Percentiles rank a stretch among this genome's conserved stretches.
These are phyloP conservation scores for Darevskia mixta DNA, from an alignment of 2,797 vertebrate species.

Conservation along the genomic window DNA sequence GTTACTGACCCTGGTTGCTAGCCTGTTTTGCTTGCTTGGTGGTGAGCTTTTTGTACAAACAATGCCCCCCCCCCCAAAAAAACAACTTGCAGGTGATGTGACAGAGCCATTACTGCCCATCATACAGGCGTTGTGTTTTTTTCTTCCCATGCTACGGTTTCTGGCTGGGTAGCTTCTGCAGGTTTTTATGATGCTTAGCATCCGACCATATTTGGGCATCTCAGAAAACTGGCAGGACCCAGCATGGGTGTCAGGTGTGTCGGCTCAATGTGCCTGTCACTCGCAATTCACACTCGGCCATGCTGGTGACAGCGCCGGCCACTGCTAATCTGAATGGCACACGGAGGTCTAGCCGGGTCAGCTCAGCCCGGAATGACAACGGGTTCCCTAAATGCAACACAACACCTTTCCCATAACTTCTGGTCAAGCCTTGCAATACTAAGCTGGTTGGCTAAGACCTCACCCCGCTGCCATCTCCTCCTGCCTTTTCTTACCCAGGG, in stretches of 20 bases:
- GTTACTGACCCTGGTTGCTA: constrained; percentile 22
- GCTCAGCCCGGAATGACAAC: background rate
- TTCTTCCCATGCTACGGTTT: background rate
- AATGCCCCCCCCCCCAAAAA: no score
- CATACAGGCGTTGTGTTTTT: background rate
- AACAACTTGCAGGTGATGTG: background rate
- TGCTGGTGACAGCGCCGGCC: background rate
- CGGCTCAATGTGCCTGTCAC: background rate
- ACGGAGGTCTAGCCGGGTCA: background rate
- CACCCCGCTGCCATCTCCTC: background rate
- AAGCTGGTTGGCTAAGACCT: background rate
- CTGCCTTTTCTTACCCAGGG: background rate
- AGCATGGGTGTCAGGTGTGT: background rate
- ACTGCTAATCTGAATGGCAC: background rate
- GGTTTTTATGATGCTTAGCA: constrained; percentile 18
- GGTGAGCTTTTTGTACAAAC: background rate
- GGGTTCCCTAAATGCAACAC: background rate
- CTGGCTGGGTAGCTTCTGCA: background rate
- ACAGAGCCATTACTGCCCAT: background rate
- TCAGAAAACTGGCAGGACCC: background rate
- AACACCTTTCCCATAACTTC: background rate
- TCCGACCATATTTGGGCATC: background rate
- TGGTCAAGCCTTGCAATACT: background rate
- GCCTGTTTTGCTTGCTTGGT: background rate
- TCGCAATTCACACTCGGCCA: background rate